A percentile compares a stretch with the other conserved stretches of the same genome.
Conservation (phyloP, 2,797 vertebrate genomes). For the Acipenser transmontanus region DNA sequence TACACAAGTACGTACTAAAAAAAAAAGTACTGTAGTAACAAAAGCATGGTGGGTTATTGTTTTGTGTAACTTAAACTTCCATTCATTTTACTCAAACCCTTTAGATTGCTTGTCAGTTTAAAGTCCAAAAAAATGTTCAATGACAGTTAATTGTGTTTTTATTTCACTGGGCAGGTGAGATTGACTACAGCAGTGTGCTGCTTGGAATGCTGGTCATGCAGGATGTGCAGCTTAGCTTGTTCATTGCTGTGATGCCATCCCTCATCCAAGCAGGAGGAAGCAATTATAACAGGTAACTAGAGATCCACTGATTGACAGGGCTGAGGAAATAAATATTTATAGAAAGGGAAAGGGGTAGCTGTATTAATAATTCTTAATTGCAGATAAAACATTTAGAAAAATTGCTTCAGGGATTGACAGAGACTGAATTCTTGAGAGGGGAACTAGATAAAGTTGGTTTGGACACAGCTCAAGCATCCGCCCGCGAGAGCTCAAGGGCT, state of each 20-base stretch:
- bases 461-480: too few species aligned
- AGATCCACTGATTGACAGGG: neutral
- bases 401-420: neutral
- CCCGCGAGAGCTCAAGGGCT: too few species aligned
- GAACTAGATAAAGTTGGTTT: neutral
- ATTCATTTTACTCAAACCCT: too few species aligned
- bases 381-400: neutral
- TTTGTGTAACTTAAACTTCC: too few species aligned
- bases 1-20: too few species aligned
- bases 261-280: slow-evolving; percentile 79
- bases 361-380: accelerated
- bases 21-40: too few species aligned
- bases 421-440: neutral
- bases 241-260: slow-evolving; percentile 88
- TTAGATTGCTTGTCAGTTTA: too few species aligned
- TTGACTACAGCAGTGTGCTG: slow-evolving; percentile 86
- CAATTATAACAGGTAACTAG: slow-evolving; percentile 65
- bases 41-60: too few species aligned
- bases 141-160: neutral
- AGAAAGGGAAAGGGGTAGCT: too few species aligned
- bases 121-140: too few species aligned
- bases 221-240: slow-evolving; percentile 95
- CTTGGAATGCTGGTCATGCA: slow-evolving; percentile 95
- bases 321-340: neutral
- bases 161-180: slow-evolving; percentile 65